These are phyloP conservation scores for Xenopus petersii DNA, from an alignment of 2,797 vertebrate genomes.

Conservation along the genomic window DNA sequence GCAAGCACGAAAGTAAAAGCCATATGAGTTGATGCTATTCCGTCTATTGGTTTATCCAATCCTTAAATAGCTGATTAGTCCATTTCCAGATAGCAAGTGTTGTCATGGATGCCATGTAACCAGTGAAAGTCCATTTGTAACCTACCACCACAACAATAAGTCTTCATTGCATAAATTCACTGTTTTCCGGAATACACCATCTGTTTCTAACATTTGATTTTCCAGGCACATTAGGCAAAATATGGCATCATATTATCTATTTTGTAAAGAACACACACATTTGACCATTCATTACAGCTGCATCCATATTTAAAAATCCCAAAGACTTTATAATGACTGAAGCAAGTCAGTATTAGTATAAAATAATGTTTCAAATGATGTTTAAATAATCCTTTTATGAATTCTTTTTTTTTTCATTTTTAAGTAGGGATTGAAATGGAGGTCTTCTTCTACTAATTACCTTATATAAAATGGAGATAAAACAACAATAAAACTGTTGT, in stretches of 20 bases:
- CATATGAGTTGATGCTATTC: constrained; percentile 55
- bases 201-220: constrained; percentile 33
- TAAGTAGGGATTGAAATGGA: too few relatives aligned
- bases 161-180: constrained; percentile 38
- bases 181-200: constrained; percentile 13
- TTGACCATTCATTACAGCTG: background rate
- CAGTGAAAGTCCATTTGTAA: constrained; percentile 47
- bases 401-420: too few relatives aligned
- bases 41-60: constrained; percentile 61
- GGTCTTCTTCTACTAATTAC: too few relatives aligned
- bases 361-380: too few relatives aligned
- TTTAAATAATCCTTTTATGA: too few relatives aligned
- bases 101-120: constrained; percentile 47
- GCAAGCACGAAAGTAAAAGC: constrained; percentile 58
- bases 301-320: background rate
- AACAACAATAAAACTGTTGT: too few relatives aligned
- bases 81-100: constrained; percentile 57
- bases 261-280: constrained; percentile 30
- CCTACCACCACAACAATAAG: constrained; percentile 36
- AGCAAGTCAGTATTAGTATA: too few relatives aligned
- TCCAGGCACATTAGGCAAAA: constrained; percentile 40
- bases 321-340: background rate
- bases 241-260: constrained; percentile 34
- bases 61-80: constrained; percentile 59
- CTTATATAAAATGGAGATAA: too few relatives aligned